These are phyloP conservation scores for Diplolepis rosae DNA, from an alignment of 2,888 invertebrate genomes.

Conservation along the genomic window DNA sequence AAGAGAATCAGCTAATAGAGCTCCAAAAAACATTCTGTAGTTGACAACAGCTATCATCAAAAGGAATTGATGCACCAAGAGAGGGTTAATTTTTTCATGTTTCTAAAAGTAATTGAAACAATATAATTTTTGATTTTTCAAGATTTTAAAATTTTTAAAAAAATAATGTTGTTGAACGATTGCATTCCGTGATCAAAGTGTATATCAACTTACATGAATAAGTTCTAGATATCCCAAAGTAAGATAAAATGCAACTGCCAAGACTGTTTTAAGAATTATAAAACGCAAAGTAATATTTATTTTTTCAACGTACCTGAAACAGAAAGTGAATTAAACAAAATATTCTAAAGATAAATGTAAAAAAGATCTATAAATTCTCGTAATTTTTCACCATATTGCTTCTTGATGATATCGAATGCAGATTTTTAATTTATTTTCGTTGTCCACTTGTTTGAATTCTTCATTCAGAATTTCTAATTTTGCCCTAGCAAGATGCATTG, in stretches of 20 bases:
- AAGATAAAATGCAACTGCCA: not conserved
- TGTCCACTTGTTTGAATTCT: not conserved
- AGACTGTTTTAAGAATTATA: not conserved
- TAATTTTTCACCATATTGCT: slow-evolving; percentile 8
- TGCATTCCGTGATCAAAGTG: not conserved
- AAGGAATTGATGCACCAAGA: not conserved
- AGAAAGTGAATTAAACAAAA: not conserved
- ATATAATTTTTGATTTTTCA: no score
- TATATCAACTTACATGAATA: not conserved
- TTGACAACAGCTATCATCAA: not conserved
- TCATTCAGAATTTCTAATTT: not conserved
- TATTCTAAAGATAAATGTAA: not conserved
- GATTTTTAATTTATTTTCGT: not conserved
- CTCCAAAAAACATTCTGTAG: not conserved
- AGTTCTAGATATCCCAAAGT: slow-evolving; percentile 3
- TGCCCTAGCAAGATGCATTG: slow-evolving; percentile 6
- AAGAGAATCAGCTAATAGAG: not conserved
- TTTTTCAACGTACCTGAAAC: not conserved
- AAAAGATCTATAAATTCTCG: not conserved
- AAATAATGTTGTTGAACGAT: not conserved
- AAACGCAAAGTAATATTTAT: not conserved
- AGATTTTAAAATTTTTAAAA: no score
- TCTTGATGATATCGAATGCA: slow-evolving; percentile 11
- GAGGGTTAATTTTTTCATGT: not conserved
- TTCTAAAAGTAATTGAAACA: no score